Evolutionary conservation across 2,888 invertebrate species (phyloP).

Genomic region (Eupithecia insigniata): DNA sequence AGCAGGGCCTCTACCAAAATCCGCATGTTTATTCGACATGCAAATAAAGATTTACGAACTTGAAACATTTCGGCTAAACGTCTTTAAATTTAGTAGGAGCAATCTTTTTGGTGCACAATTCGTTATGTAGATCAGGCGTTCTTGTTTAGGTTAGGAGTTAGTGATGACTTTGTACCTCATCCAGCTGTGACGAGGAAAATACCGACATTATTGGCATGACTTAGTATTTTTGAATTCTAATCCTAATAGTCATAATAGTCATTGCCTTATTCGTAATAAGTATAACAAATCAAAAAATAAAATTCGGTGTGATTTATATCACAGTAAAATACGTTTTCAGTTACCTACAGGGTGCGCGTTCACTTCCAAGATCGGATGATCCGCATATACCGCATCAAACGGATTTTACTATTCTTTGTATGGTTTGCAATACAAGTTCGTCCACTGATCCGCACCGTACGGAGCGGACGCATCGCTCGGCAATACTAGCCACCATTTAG

Average conservation of each 20-base stretch:
- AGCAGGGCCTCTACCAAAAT: neutral
- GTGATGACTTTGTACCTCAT: neutral
- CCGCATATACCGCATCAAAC: no score
- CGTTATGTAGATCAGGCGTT: constrained; percentile 63
- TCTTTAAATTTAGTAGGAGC: constrained; percentile 67
- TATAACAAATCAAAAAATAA: no score
- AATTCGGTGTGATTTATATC: no score
- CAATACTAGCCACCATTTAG: no score
- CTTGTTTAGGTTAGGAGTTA: constrained; percentile 42
- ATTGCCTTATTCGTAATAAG: no score
- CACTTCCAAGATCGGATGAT: no score
- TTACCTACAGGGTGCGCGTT: no score
- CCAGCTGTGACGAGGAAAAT: neutral
- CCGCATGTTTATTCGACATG: constrained; percentile 53
- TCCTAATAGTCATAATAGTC: neutral
- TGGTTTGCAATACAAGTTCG: no score
- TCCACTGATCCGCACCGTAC: no score
- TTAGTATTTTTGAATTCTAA: neutral
- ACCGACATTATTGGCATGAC: neutral
- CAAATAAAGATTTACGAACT: constrained; percentile 70
- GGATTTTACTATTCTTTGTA: no score
- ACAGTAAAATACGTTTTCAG: no score
- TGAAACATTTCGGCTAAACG: constrained; percentile 66
- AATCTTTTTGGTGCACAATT: constrained; percentile 62
- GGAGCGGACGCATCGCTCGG: no score